Evolutionary conservation across 2,888 invertebrate species (phyloP).

Genomic region (Lasiommata megera): DNA sequence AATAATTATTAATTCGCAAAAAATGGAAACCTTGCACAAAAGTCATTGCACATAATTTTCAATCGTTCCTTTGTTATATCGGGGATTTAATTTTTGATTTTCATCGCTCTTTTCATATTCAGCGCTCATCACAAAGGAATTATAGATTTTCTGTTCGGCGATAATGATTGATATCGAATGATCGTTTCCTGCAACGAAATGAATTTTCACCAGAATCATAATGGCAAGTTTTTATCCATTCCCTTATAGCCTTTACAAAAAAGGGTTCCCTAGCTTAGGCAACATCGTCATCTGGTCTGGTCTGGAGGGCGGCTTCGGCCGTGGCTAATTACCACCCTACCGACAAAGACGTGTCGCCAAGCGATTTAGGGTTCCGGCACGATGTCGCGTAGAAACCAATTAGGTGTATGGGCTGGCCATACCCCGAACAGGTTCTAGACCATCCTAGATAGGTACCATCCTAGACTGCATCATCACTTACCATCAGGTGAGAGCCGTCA

Average conservation of each 20-base stretch:
- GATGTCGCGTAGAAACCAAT: no score
- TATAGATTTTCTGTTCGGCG: conserved; percentile 12
- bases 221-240: background rate
- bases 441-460: no score
- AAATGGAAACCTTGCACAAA: conserved; percentile 14
- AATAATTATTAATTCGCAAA: background rate
- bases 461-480: no score
- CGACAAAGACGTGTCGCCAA: no score
- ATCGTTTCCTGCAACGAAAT: background rate
- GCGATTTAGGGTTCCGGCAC: no score
- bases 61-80: conserved; percentile 16
- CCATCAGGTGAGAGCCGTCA: no score
- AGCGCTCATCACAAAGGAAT: conserved; percentile 13
- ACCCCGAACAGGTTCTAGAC: no score
- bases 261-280: no score
- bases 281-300: no score
- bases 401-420: no score
- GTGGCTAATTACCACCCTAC: no score
- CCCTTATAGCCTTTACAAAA: background rate
- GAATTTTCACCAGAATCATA: background rate
- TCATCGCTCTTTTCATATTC: conserved; percentile 17
- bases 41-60: conserved; percentile 11
- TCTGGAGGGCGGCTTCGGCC: no score
- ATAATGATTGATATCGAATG: conserved; percentile 5
- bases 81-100: conserved; percentile 15